Percentiles rank a stretch among this genome's conserved stretches.
phyloP scores from a whole-genome alignment of 2,113 vertebrate genomes.

The Syrmaticus mikado region DNA sequence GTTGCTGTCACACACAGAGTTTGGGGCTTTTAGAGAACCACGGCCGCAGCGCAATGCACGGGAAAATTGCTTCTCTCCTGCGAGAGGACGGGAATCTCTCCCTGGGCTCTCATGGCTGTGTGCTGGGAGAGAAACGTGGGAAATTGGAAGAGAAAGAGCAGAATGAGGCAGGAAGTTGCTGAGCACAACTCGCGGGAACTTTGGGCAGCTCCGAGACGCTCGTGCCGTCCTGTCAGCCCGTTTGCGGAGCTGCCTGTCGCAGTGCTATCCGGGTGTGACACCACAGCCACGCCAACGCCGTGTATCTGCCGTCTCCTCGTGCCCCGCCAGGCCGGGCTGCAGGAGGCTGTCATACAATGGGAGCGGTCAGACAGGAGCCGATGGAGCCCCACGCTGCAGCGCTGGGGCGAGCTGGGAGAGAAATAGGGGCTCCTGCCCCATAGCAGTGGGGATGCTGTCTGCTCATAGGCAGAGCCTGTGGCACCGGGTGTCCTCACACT shows the following conservation, averaged over 20 bases:
- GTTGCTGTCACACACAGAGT: neutral
- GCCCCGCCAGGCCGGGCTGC: neutral
- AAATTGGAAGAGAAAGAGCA: neutral
- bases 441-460: neutral
- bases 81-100: neutral
- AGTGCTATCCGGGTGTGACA: fast-evolving
- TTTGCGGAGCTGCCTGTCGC: neutral
- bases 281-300: fast-evolving
- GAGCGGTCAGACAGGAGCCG: neutral
- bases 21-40: neutral
- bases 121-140: neutral
- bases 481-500: neutral
- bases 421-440: neutral
- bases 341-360: neutral
- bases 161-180: neutral
- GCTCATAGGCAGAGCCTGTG: neutral
- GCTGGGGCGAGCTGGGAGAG: neutral
- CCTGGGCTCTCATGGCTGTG: fast-evolving
- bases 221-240: fast-evolving
- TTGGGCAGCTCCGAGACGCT: neutral
- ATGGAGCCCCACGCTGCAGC: neutral
- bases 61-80: neutral
- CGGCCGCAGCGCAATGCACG: fast-evolving
- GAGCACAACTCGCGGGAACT: neutral
- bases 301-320: neutral